These are phyloP conservation scores for Metacarcinus magister DNA, from an alignment of 2,888 invertebrate genomes.

Conservation along the genomic window DNA sequence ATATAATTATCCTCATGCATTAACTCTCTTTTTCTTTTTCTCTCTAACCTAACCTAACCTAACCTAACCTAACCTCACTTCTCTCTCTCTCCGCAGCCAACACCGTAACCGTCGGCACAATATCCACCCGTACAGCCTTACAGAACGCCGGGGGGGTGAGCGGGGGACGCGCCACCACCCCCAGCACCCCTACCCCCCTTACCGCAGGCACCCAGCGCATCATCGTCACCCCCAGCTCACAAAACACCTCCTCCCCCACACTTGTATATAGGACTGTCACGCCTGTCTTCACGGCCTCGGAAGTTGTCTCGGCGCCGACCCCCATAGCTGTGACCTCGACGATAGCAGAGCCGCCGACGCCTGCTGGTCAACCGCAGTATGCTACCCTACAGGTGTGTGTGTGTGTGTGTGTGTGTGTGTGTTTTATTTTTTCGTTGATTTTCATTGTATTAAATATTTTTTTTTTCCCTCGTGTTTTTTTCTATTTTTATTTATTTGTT, in stretches of 20 bases:
- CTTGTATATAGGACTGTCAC: conserved; percentile 80
- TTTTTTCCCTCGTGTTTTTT: too few species aligned
- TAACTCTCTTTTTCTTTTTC: too few species aligned
- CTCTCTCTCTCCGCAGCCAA: conserved; percentile 55
- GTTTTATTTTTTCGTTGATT: too few species aligned
- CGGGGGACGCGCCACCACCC: conserved; percentile 61
- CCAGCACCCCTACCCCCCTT: conserved; percentile 66
- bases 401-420: not conserved
- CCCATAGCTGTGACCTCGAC: conserved; percentile 55
- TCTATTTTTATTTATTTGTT: too few species aligned
- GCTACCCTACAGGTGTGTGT: conserved; percentile 79
- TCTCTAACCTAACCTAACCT: not conserved
- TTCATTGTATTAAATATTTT: too few species aligned
- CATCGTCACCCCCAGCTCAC: conserved; percentile 77
- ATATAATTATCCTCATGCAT: not conserved
- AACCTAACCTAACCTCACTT: not conserved
- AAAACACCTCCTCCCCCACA: conserved; percentile 75
- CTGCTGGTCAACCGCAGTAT: conserved; percentile 81
- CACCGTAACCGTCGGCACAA: conserved; percentile 73
- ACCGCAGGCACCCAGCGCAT: conserved; percentile 82
- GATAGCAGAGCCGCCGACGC: conserved; percentile 41
- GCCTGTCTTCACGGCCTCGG: conserved; percentile 69
- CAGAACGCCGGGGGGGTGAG: conserved; percentile 6
- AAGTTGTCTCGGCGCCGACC: conserved; percentile 72
- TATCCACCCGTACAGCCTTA: conserved; percentile 62